Base-by-base conservation (phyloP, 1,140 invertebrate genomes). In the Archivesica marissinica region DNA sequence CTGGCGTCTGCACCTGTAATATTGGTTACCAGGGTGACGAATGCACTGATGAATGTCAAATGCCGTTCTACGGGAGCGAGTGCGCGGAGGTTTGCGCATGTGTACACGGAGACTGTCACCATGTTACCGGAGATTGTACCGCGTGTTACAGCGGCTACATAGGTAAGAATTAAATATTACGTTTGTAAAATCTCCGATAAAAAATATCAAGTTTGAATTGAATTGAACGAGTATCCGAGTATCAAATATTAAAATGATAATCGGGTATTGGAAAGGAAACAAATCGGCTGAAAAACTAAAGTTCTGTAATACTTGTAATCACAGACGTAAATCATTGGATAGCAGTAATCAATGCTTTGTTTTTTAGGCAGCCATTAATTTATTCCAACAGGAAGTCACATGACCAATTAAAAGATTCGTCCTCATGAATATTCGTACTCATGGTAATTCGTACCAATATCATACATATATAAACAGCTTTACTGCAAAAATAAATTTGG, bases 81-180 rank as follows among this genome's bases (percentile, higher is more conserved):
- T 79, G 76, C 66, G 7, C 13, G 15, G 13, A 61, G 17, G 35
- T 35, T n/a, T 79, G 76, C 17, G 20, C 17, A 15, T 79, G 76
- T 61, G n/a, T n/a, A 3, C 25, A 79, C 20, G 76, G 76, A n/a
- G 33, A 61, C 39, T 79, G 76, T 64, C 30, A 79, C 35, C 76
- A 61, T 44, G 59, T 61, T 54, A 79, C 52, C 35, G 76, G 76
- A 20, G 17, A 79, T 0, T 79, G 76, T 44, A 30, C 30, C 3
- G 52, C 20, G 15, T 78, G 76, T 41, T 38, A 61, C 33, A 13
- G 54, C 9, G 54, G 54, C 9, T 47, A 47, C 44, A 47, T 47
- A 11, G 44, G 44, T 47, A 47, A 11, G 44, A 47, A 23, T 15
- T 6, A 1, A 23, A 7, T 11, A 39, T 2, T 44, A 33, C 44